Conservation (phyloP, 2,888 invertebrate genomes). For the Leuctra nigra region DNA sequence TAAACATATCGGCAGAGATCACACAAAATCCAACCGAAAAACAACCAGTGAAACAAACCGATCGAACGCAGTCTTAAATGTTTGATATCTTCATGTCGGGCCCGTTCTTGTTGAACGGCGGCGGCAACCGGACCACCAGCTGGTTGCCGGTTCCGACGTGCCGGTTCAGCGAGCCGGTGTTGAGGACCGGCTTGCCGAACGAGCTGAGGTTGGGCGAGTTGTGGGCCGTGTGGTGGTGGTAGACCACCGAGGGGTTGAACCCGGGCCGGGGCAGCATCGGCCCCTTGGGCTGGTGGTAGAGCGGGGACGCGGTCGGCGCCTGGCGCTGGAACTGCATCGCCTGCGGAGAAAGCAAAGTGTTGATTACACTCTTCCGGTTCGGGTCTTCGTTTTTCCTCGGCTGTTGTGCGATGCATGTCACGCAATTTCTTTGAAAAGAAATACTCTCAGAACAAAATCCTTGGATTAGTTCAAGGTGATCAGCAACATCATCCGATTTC, state of each 20-base stretch:
- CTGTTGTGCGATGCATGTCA: too few relatives aligned
- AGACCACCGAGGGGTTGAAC: constrained; percentile 1
- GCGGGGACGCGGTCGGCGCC: not conserved
- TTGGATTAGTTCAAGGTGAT: too few relatives aligned
- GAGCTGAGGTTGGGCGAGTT: constrained; percentile 13
- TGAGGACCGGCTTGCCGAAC: constrained; percentile 13
- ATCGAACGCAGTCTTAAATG: constrained; percentile 16
- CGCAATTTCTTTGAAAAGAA: too few relatives aligned
- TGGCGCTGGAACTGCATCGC: too few relatives aligned
- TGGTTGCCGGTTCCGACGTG: constrained; percentile 32
- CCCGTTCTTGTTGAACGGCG: constrained; percentile 19
- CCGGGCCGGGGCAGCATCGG: not conserved
- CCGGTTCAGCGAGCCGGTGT: constrained; percentile 16
- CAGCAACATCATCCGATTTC: too few relatives aligned
- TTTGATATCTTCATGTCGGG: constrained; percentile 25
- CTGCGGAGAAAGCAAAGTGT: too few relatives aligned
- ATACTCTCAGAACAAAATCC: too few relatives aligned
- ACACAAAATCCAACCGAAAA: too few relatives aligned
- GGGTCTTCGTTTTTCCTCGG: too few relatives aligned
- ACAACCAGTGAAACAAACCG: too few relatives aligned
- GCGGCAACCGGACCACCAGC: constrained; percentile 39
- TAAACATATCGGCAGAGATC: too few relatives aligned
- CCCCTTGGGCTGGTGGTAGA: not conserved
- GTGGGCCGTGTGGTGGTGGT: constrained; percentile 1
- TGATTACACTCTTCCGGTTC: too few relatives aligned